A percentile compares a stretch with the other conserved stretches of the same genome.
Evolutionary conservation across 2,797 vertebrate species (phyloP).

Genomic region (Chloroceryle inda): DNA sequence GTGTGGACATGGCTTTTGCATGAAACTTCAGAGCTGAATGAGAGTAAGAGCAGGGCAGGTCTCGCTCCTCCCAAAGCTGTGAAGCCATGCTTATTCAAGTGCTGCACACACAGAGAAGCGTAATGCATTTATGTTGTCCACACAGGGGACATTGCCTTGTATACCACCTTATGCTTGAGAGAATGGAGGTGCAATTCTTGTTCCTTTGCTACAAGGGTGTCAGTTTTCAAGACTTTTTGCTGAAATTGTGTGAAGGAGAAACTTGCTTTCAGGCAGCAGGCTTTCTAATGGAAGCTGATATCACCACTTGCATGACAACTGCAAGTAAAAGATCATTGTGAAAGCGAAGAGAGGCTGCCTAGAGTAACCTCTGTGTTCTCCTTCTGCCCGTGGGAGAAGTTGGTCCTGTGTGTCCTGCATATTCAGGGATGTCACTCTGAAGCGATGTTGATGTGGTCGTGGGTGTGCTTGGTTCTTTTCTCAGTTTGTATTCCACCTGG

Average conservation of each 20-base stretch:
- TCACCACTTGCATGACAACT: fast-evolving
- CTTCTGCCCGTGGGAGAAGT: not conserved
- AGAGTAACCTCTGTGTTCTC: not conserved
- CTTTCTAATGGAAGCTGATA: not conserved
- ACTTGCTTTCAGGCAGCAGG: not conserved
- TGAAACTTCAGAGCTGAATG: not conserved
- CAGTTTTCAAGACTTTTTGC: not conserved
- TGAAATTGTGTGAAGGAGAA: not conserved
- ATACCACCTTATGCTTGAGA: not conserved
- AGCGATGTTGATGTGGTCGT: not conserved
- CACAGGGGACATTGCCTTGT: not conserved
- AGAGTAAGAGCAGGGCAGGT: not conserved
- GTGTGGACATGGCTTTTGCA: fast-evolving
- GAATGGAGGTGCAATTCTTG: not conserved
- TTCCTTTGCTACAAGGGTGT: not conserved
- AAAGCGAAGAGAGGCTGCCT: not conserved
- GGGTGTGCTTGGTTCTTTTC: not conserved
- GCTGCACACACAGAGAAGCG: not conserved
- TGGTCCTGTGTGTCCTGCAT: not conserved
- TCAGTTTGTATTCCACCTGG: not conserved
- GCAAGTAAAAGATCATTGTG: fast-evolving
- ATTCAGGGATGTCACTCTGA: not conserved
- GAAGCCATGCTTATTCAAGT: not conserved
- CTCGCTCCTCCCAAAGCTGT: not conserved
- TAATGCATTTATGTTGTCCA: fast-evolving